Evolutionary conservation across 2,888 invertebrate genomes (phyloP), one percentile per base, ranked within the genome.

Genomic region (Noctua comes): DNA sequence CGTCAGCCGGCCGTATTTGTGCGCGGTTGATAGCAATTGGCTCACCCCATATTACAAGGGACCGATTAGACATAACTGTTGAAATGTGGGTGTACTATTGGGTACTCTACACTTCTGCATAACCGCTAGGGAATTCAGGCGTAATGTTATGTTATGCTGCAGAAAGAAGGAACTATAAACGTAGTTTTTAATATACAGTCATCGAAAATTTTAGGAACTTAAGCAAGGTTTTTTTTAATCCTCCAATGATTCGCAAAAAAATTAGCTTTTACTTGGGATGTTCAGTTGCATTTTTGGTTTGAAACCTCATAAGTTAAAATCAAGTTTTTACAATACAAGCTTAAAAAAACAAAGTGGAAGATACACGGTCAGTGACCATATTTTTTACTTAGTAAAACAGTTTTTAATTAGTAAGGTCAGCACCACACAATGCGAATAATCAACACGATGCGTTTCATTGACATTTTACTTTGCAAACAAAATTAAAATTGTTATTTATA

Each of bases 401-500:
- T 51, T 80, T 27, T 8, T 69, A 40, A 82, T 66, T 51, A 68
- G 18, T 70, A 54, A 68, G 59, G 27, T 71, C 68, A 71, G 7
- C 24, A 59, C 16, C 51, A 21, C 21, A 54, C 36, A 71, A 65
- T 48, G 46, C 24, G 13, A n/a, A 68, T 59, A 43, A 51, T 27
- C 40, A 78, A 36, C 36, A 36, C 21, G 46, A 73, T 27, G 79
- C 31, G 59, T 78, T 59, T 0, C 64, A 36, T 18, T 75, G 79
- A 72, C 57, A 83, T 82, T 79, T 74, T 27, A 57, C 27, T 5
- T 36, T 11, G 27, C 11, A 65, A 40, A 62, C 13, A 21, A 36
- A 68, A 71, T 71, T 65, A 48, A 69, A 72, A 62, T 54, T 74
- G 27, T 6, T 71, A 74, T 74, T 79, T 74, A 46, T 48, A 5